Base-by-base conservation (phyloP, 2,888 invertebrate species). In the Embidobia sp. region DNA sequence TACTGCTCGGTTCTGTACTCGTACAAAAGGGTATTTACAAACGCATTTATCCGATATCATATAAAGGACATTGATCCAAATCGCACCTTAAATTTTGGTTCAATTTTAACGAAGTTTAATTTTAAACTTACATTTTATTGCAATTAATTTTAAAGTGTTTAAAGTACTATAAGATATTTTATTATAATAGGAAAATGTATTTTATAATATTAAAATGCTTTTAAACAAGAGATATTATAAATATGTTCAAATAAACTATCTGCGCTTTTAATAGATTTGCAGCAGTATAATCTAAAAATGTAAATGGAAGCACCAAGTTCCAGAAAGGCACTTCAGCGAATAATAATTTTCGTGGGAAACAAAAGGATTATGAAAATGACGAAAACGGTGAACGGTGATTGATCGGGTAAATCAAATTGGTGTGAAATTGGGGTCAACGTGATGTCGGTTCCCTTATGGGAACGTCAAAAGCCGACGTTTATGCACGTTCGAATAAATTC, bases 11-110 rank as follows among this genome's bases (percentile, higher is more conserved):
- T 26, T 72, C 63, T 72, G 59, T 44, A 35, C 40, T 16, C 4
- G 13, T 2, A 72, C 19, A 55, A 72, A 72, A 55, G 63, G 63
- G 55, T 72, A 72, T 72, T 72, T 72, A 64, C 63, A 51, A 72
- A 72, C 48, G 42, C 42, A 49, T 63, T 72, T 63, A 63, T n/a
- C n/a, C n/a, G n/a, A n/a, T n/a, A 33, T 48, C 48, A 27, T 53
- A 4, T 8, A 46, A 35, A 40, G 55, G 55, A 72, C 72, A 72
- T 72, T 72, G 72, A 72, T 72, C 72, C 33, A 31, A 18, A 63
- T 63, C 48, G 63, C 63, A 55, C 63, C 55, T 61, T 63, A 33
- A 44, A 53, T 46, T 61, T 61, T n/a, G 10, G 11, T 4, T 19
- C 48, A n/a, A 3, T 46, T 27, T 27, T 16, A 16, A 16, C 1